Conservation (phyloP, 2,113 vertebrate genomes). For the Coregonus clupeaformis region DNA sequence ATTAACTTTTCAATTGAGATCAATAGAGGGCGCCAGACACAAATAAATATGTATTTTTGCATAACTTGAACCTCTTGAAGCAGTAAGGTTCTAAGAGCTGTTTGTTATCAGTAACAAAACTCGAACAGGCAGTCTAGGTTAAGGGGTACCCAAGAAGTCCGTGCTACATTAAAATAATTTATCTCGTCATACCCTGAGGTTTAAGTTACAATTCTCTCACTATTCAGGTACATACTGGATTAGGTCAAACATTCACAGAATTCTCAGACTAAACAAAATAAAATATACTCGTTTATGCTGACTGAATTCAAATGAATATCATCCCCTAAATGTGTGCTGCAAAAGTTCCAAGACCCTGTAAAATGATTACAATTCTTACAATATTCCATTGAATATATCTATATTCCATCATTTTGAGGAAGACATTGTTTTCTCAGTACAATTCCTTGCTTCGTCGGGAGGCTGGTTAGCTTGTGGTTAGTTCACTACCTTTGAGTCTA, state of each 20-base stretch:
- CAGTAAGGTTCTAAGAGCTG: neutral
- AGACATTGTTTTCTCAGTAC: constrained; percentile 65
- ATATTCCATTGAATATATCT: constrained; percentile 32
- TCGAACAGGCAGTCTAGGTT: constrained; percentile 34
- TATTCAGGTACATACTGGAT: constrained; percentile 56
- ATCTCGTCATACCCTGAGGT: constrained; percentile 75
- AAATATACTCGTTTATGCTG: constrained; percentile 42
- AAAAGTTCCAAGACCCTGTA: constrained; percentile 67
- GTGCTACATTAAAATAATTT: constrained; percentile 72
- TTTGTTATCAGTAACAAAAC: constrained; percentile 1
- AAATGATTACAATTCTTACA: constrained; percentile 43
- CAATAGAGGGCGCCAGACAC: constrained; percentile 7
- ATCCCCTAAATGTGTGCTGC: constrained; percentile 52
- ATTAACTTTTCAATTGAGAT: constrained; percentile 4
- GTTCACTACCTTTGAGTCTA: constrained; percentile 19
- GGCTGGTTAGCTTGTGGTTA: constrained; percentile 10
- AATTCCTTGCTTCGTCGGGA: constrained; percentile 38
- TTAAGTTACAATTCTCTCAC: constrained; percentile 56
- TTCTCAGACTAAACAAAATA: constrained; percentile 39
- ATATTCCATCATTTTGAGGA: constrained; percentile 63
- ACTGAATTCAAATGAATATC: constrained; percentile 37
- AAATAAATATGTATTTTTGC: constrained; percentile 13
- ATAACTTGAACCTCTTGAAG: neutral
- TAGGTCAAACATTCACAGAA: constrained; percentile 56
- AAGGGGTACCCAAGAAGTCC: constrained; percentile 46